A percentile compares a stretch with the other conserved stretches of the same genome.
Conservation (phyloP, 2,113 vertebrate genomes). For the Dendrocopos noguchii region DNA sequence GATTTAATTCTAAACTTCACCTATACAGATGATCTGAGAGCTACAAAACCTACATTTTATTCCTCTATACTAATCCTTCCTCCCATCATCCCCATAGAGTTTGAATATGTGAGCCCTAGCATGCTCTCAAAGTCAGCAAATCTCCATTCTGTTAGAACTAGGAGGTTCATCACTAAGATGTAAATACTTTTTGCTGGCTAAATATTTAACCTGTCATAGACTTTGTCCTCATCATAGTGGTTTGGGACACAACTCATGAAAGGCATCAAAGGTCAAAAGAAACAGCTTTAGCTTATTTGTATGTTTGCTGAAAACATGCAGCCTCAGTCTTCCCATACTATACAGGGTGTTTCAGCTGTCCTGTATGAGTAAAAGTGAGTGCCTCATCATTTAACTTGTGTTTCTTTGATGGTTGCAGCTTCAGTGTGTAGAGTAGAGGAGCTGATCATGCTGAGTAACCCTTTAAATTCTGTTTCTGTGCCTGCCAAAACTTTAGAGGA, state of each 20-base stretch:
- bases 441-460: not conserved
- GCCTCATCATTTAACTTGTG: not conserved
- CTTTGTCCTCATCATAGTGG: not conserved
- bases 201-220: not conserved
- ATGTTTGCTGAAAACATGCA: not conserved
- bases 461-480: not conserved
- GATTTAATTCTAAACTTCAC: not conserved
- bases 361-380: not conserved
- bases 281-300: not conserved
- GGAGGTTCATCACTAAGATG: not conserved
- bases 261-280: not conserved
- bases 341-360: not conserved
- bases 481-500: not conserved
- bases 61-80: not conserved
- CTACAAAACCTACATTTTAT: not conserved
- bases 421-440: not conserved
- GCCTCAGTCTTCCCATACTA: not conserved
- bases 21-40: not conserved
- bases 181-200: not conserved
- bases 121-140: not conserved
- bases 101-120: not conserved
- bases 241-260: not conserved
- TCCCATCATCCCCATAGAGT: not conserved
- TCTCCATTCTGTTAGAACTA: not conserved
- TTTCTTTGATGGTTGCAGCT: not conserved